Conservation (phyloP, 2,797 vertebrate genomes). For the Etheostoma perlongum region DNA sequence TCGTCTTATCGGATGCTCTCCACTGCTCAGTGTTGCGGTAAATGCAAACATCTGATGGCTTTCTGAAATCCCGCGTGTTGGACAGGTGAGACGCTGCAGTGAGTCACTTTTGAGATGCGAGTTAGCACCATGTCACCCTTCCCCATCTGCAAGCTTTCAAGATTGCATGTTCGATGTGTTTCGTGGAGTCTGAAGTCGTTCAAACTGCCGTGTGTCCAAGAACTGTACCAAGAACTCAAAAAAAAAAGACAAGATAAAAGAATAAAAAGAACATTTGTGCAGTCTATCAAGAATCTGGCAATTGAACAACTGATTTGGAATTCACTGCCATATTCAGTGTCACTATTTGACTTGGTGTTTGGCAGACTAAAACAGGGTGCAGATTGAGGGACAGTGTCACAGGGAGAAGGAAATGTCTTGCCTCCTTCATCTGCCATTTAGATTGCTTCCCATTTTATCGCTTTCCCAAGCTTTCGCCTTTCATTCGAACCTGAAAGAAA, state of each 20-base stretch:
- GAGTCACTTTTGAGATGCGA: constrained; percentile 83
- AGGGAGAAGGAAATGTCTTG: constrained; percentile 72
- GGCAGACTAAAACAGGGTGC: constrained; percentile 76
- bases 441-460: constrained; percentile 24
- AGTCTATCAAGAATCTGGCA: constrained; percentile 75
- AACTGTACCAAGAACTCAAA: constrained; percentile 55
- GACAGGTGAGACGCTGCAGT: constrained; percentile 87
- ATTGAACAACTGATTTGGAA: constrained; percentile 77
- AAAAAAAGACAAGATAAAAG: constrained; percentile 29
- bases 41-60: constrained; percentile 87
- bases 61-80: constrained; percentile 81
- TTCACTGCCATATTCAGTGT: constrained; percentile 80
- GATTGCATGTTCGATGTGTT: constrained; percentile 23
- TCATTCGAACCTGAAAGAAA: constrained; percentile 47
- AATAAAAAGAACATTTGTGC: constrained; percentile 76
- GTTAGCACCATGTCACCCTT: constrained; percentile 85
- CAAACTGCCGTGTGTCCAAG: constrained; percentile 48
- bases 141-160: constrained; percentile 85
- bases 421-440: constrained; percentile 70
- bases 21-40: constrained; percentile 86
- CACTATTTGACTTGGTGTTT: constrained; percentile 81
- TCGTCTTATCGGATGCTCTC: constrained; percentile 76
- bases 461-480: constrained; percentile 20
- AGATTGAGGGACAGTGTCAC: constrained; percentile 83
- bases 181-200: constrained; percentile 50